phyloP scores from a whole-genome alignment of 2,888 invertebrate genomes.

The Acrobasis repandana region DNA sequence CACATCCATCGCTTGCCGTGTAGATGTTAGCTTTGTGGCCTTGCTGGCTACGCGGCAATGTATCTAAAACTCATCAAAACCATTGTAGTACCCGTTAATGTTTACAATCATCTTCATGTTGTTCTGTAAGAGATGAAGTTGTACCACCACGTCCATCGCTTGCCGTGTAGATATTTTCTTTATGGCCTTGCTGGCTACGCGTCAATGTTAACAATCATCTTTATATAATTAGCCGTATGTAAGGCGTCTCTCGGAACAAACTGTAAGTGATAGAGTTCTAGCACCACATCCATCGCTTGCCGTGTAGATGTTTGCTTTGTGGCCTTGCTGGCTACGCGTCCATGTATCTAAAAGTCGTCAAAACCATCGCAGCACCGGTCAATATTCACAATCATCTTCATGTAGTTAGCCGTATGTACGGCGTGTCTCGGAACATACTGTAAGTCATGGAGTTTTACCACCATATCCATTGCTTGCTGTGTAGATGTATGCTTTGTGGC shows the following conservation, averaged over 20 bases:
- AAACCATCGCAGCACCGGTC: not conserved
- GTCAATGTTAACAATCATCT: not conserved
- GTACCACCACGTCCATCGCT: constrained; percentile 17
- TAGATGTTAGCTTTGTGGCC: constrained; percentile 14
- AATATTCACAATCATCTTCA: not conserved
- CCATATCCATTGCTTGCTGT: constrained; percentile 30
- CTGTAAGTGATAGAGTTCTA: constrained; percentile 57
- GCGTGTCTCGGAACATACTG: constrained; percentile 61
- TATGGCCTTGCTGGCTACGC: not conserved
- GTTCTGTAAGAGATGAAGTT: constrained; percentile 58
- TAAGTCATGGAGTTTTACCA: constrained; percentile 50
- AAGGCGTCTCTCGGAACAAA: constrained; percentile 57
- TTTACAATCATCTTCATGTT: not conserved
- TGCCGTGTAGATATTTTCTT: not conserved
- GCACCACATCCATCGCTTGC: constrained; percentile 31
- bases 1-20: constrained; percentile 30
- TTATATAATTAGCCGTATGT: constrained; percentile 36
- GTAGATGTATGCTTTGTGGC: constrained; percentile 19
- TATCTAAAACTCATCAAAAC: not conserved
- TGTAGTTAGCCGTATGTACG: constrained; percentile 41
- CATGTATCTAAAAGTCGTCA: not conserved
- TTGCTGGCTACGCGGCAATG: not conserved
- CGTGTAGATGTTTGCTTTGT: constrained; percentile 20
- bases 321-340: not conserved
- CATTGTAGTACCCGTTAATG: not conserved